Percentiles rank a stretch among this genome's conserved stretches.
Evolutionary conservation across 1,140 invertebrate species (phyloP).

Genomic region (Anadara kagoshimensis): DNA sequence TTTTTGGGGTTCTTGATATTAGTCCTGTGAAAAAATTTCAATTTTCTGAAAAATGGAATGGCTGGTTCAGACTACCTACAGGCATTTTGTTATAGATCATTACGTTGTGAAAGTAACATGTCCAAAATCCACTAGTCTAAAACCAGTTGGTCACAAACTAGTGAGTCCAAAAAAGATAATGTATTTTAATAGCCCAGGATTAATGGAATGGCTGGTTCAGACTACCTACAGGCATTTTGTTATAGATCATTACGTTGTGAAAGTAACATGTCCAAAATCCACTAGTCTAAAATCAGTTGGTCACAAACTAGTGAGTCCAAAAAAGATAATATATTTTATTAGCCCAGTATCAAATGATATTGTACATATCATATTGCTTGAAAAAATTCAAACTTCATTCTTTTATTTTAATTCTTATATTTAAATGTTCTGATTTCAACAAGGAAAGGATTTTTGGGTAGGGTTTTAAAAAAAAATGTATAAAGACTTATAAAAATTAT

Average conservation of each 20-base stretch:
- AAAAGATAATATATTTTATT: background rate
- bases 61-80: background rate
- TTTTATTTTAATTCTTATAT: too few species aligned
- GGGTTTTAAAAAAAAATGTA: too few species aligned
- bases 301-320: background rate
- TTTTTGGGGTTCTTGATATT: constrained; percentile 1
- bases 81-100: too few species aligned
- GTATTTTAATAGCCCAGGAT: too few species aligned
- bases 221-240: too few species aligned
- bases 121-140: constrained; percentile 1
- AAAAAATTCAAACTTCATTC: background rate
- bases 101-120: too few species aligned
- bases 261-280: constrained; percentile 1
- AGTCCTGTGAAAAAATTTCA: background rate
- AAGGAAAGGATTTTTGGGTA: too few species aligned
- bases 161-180: background rate
- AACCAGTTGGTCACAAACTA: background rate
- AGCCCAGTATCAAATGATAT: too few species aligned
- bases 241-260: too few species aligned
- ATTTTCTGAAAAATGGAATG: background rate
- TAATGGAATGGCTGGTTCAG: too few species aligned
- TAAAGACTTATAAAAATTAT: too few species aligned
- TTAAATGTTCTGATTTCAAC: too few species aligned
- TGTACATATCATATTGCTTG: background rate
- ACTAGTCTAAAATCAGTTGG: background rate